A percentile compares a stretch with the other conserved stretches of the same genome.
Evolutionary conservation across 1,140 invertebrate genomes (phyloP).

Genomic region (Dolichoris vasculosae): DNA sequence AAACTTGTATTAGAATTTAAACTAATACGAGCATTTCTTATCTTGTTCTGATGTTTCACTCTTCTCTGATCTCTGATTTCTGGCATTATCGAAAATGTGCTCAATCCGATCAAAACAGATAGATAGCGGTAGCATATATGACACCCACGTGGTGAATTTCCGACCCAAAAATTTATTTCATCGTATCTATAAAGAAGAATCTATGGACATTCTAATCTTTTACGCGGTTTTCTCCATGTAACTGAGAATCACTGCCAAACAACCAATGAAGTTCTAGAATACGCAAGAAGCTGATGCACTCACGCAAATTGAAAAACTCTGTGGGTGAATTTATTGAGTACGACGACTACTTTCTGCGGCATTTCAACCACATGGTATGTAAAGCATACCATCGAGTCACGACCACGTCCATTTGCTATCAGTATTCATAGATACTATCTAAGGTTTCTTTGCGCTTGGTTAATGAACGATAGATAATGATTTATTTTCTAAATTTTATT

Average conservation of each 20-base stretch:
- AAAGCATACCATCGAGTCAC: conserved; percentile 36
- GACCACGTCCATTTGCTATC: conserved; percentile 21
- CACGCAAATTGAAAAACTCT: conserved; percentile 48
- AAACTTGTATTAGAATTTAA: too few species aligned
- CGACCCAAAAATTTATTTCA: neutral
- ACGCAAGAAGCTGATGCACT: conserved; percentile 33
- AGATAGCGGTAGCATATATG: too few species aligned
- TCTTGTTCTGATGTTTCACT: too few species aligned
- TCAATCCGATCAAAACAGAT: too few species aligned
- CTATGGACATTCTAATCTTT: neutral
- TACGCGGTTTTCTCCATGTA: conserved; percentile 8
- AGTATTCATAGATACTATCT: neutral
- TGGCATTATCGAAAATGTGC: too few species aligned
- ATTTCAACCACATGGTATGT: conserved; percentile 15
- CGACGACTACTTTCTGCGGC: neutral
- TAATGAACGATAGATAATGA: neutral
- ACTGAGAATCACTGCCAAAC: neutral
- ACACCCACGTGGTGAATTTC: neutral
- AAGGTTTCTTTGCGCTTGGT: neutral
- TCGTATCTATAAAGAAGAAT: conserved; percentile 7
- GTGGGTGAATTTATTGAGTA: conserved; percentile 43
- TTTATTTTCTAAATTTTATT: too few species aligned
- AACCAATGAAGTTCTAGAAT: neutral
- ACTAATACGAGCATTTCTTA: too few species aligned
- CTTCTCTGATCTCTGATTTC: too few species aligned